Base-by-base conservation (phyloP, 2,797 vertebrate genomes). In the Buceros bicornis region DNA sequence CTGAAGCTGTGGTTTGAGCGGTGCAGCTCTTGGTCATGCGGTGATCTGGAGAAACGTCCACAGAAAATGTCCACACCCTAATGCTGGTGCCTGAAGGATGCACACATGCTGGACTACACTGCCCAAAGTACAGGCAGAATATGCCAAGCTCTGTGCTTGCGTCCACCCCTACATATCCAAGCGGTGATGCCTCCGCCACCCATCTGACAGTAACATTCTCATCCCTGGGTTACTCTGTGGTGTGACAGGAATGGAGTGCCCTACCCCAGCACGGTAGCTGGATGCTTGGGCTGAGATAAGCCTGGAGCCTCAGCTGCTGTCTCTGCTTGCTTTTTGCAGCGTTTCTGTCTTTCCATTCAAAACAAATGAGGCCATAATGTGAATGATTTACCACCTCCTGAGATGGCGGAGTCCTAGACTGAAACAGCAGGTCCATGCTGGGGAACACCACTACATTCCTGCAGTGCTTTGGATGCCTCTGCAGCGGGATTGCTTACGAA, bases 401-500 rank as follows among this genome's bases (percentile, higher is more conserved):
- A 57, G 71, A 26, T 2, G 43, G 78, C 62, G 33, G 58, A 70
- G 37, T 58, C 58, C 70, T 51, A 35, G 51, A 13, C 16, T 0
- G 1, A 78, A 54, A 24, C 47, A 0, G 0, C 29, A 42, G 31
- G 64, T 22, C 5, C 2, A 2, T n/a, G n/a, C 33, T 1, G 5
- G 40, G 37, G 31, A 82, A 3, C 43, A 21, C 48, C 71, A 35
- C 20, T 1, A 1, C 93, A 80, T 96, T 97, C 93, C 78, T 91
- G 81, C 71, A 95, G 81, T 85, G 94, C 91, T 93, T 92, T 25
- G 89, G 67, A 85, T 93, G 82, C 94, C 82, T 92, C 60, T 92
- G 67, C 70, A 79, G 65, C 74, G 65, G 28, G 26, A 51, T 13
- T 66, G 40, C 35, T 79, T 65, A 42, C 58, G 66, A 43, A 50